phyloP scores from a whole-genome alignment of 2,113 vertebrate genomes.

The Crocuta crocuta region DNA sequence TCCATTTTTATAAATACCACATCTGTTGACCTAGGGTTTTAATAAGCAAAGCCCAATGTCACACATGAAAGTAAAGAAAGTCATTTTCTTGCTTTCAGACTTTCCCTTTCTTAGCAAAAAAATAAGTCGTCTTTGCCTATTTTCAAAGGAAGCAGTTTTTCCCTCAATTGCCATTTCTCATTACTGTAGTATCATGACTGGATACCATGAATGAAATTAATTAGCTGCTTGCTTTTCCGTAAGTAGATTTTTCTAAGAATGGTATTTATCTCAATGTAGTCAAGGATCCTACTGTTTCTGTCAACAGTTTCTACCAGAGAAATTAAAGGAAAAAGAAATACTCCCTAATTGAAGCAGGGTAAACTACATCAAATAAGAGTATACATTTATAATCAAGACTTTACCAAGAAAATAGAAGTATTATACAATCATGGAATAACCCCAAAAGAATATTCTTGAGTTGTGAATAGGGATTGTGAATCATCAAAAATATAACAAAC shows the following conservation, averaged over 20 bases:
- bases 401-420: background rate
- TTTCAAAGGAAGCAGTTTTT: background rate
- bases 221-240: constrained; percentile 21
- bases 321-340: constrained; percentile 9
- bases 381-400: background rate
- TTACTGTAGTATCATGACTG: background rate
- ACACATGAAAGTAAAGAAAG: background rate
- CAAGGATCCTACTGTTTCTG: background rate
- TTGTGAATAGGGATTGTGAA: background rate
- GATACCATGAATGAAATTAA: background rate
- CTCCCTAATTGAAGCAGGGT: background rate
- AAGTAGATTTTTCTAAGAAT: constrained; percentile 31
- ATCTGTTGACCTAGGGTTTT: background rate
- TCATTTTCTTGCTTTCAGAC: background rate
- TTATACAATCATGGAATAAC: background rate
- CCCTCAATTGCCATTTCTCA: background rate
- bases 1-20: background rate
- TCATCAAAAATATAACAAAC: background rate
- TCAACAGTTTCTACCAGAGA: constrained; percentile 17
- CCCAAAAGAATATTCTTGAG: background rate
- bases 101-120: background rate
- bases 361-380: constrained; percentile 24
- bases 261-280: background rate
- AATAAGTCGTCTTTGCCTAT: background rate
- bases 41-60: background rate